phyloP scores from a whole-genome alignment of 2,113 vertebrate genomes.

The Syngnathus typhle region DNA sequence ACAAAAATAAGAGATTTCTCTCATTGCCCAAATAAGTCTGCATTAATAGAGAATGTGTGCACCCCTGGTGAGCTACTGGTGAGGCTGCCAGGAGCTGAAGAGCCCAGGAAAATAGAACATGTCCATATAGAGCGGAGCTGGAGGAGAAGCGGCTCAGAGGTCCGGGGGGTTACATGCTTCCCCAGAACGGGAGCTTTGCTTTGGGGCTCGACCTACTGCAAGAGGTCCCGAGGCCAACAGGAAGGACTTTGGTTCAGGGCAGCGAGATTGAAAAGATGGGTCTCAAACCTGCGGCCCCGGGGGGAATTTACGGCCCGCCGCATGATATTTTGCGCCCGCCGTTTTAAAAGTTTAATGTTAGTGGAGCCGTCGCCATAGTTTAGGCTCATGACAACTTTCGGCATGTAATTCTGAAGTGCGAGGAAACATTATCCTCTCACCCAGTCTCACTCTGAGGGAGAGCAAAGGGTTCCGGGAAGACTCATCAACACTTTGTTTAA shows the following conservation, averaged over 20 bases:
- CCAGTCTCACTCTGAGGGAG: too few relatives aligned
- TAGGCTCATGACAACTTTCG: too few relatives aligned
- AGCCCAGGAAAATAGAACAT: slow-evolving; percentile 65
- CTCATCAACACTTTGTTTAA: too few relatives aligned
- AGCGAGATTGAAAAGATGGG: too few relatives aligned
- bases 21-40: slow-evolving; percentile 69
- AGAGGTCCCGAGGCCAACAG: slow-evolving; percentile 27
- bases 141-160: slow-evolving; percentile 27
- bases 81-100: slow-evolving; percentile 46
- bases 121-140: slow-evolving; percentile 65
- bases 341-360: too few relatives aligned
- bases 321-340: too few relatives aligned
- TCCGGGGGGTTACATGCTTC: slow-evolving; percentile 62
- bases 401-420: too few relatives aligned
- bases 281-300: too few relatives aligned
- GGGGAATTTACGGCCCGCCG: too few relatives aligned
- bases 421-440: too few relatives aligned
- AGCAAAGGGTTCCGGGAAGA: too few relatives aligned
- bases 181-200: slow-evolving; percentile 46
- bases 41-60: slow-evolving; percentile 54
- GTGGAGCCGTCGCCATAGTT: too few relatives aligned
- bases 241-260: slow-evolving; percentile 4
- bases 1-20: slow-evolving; percentile 50
- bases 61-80: slow-evolving; percentile 48
- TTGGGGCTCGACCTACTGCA: slow-evolving; percentile 35